Evolutionary conservation across 2,797 vertebrate species (phyloP).

Genomic region (Steatocranus sp.): DNA sequence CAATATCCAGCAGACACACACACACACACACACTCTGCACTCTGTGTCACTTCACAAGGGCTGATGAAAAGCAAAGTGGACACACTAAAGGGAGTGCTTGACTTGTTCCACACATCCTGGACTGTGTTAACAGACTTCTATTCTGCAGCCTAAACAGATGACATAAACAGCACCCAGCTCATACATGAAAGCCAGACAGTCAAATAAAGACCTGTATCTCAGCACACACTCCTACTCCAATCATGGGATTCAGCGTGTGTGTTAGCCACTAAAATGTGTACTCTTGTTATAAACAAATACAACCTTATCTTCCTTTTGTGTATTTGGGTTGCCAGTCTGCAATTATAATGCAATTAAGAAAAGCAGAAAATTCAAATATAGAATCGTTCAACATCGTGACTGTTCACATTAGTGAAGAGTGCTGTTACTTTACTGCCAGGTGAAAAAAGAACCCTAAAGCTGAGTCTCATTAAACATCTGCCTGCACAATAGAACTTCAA

Average conservation of each 20-base stretch:
- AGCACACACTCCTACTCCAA: neutral
- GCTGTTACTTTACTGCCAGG: neutral
- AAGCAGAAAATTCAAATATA: neutral
- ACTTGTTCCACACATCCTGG: conserved; percentile 30
- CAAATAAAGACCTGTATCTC: neutral
- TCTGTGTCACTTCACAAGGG: conserved; percentile 5
- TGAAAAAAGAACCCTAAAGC: neutral
- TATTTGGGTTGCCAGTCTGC: neutral
- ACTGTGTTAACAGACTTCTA: conserved; percentile 24
- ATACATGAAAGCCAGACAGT: conserved; percentile 33
- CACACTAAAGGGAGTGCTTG: conserved; percentile 13
- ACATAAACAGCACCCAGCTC: conserved; percentile 25
- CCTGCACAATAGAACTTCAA: neutral
- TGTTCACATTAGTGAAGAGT: neutral
- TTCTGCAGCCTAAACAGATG: conserved; percentile 52
- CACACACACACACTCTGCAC: neutral
- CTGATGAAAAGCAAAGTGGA: conserved; percentile 14
- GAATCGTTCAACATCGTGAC: neutral
- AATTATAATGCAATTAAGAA: neutral
- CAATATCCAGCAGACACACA: neutral
- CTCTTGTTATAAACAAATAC: neutral
- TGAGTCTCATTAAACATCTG: neutral
- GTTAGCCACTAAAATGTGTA: neutral
- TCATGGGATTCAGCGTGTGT: neutral
- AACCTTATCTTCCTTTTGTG: neutral